These are phyloP conservation scores for Venusia cambrica DNA, from an alignment of 2,888 invertebrate species.

Conservation along the genomic window DNA sequence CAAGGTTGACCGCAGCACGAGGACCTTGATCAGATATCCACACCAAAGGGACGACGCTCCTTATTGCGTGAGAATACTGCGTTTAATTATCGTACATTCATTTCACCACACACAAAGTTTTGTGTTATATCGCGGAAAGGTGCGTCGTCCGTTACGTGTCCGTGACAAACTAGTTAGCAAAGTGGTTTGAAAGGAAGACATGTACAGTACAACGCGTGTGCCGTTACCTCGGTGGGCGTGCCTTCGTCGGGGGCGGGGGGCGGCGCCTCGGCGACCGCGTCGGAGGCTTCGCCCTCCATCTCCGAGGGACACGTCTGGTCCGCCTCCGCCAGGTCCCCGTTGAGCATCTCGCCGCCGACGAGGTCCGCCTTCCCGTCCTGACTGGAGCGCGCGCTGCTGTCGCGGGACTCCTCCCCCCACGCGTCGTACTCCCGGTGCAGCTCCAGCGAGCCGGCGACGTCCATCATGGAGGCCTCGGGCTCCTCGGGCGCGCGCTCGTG, in stretches of 20 bases:
- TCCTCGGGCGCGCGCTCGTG: constrained; percentile 48
- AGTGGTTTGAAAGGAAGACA: constrained; percentile 61
- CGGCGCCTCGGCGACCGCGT: constrained; percentile 48
- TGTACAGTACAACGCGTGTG: constrained; percentile 71
- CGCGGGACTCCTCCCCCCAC: constrained; percentile 58
- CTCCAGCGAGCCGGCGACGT: constrained; percentile 70
- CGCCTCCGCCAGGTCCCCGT: constrained; percentile 90
- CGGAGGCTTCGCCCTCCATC: constrained; percentile 40
- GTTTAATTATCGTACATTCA: too few relatives aligned
- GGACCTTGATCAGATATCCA: too few relatives aligned
- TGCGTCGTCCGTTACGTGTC: too few relatives aligned
- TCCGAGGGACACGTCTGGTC: constrained; percentile 85
- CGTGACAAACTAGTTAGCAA: too few relatives aligned
- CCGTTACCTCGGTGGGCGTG: constrained; percentile 77
- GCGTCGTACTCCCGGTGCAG: constrained; percentile 60
- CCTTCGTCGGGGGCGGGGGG: constrained; percentile 76
- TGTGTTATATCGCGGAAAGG: too few relatives aligned
- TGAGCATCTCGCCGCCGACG: constrained; percentile 78
- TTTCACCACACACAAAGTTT: too few relatives aligned
- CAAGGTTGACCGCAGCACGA: too few relatives aligned
- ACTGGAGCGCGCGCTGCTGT: constrained; percentile 54
- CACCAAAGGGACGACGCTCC: too few relatives aligned
- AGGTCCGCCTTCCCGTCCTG: constrained; percentile 71
- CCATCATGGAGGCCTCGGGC: constrained; percentile 59
- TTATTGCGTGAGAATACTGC: too few relatives aligned